Evolutionary conservation across 1,140 invertebrate genomes (phyloP), one percentile per base, ranked within the genome.

Genomic region (Anagrus nilaparvatae): DNA sequence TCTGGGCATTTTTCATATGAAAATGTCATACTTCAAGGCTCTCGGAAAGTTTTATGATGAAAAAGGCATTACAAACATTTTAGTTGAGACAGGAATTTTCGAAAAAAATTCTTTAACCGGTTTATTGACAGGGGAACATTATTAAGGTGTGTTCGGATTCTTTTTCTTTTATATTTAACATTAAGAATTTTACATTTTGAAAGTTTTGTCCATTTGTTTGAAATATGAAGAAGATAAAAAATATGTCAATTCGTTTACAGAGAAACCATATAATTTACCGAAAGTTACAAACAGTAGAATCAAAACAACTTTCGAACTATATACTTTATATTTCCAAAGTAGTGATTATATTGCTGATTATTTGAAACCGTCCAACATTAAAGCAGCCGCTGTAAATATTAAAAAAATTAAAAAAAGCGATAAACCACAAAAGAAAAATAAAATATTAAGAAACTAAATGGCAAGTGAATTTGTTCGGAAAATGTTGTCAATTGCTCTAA

Each of bases 1-100:
- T 47, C 43, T 70, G 12, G 70, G 67, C 27, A 37, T 60, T 4
- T 72, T 72, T 46, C 70, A 71, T 45, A 58, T 69, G 8, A 58
- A 61, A 55, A 55, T 71, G 57, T 52, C 69, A 14, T 72, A 54
- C 46, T 72, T 72, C 44, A 67, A 65, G 54, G 62, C 61, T 3
- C 21, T 71, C 17, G 70, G 67, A 17, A 66, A 68, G 53, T 44
- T 66, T 25, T 67, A 72, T 20, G 39, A 46, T 30, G 55, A 62
- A 31, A 64, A 61, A 54, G 69, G 65, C 10, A 49, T 70, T 47
- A 46, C 59, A 2, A 52, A 61, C 24, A 47, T 71, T 1, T 54
- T 69, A 50, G 55, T 63, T 23, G 51, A 72, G 17, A 54, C 50
- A 39, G 51, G 55, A 41, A 44, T 71, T 5, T 20, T 72, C 12